These are phyloP conservation scores for Rhincodon typus DNA, from an alignment of 2,797 vertebrate species.

Conservation along the genomic window DNA sequence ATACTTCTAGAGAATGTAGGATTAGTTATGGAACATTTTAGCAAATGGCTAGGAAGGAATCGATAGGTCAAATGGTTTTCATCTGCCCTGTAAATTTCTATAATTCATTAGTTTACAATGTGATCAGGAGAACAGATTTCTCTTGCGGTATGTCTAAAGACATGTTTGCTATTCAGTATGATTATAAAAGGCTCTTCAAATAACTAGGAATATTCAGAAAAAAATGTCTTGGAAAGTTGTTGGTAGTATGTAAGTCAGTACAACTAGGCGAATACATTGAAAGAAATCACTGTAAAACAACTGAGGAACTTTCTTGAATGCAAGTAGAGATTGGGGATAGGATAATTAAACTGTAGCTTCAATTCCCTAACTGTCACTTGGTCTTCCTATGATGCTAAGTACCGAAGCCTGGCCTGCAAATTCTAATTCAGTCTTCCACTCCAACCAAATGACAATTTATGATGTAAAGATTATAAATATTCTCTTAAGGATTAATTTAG, in stretches of 20 bases:
- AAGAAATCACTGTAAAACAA: neutral
- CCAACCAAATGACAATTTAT: neutral
- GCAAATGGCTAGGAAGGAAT: neutral
- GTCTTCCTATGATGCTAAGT: neutral
- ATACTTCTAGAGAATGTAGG: neutral
- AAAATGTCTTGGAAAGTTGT: neutral
- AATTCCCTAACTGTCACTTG: neutral
- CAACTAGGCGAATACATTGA: neutral
- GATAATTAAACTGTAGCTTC: neutral
- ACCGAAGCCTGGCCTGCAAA: neutral
- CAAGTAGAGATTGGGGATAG: neutral
- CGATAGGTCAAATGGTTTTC: neutral
- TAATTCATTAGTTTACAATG: neutral
- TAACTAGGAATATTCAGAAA: neutral
- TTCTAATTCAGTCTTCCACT: neutral
- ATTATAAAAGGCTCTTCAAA: neutral
- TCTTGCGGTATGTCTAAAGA: neutral
- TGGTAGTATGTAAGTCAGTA: neutral
- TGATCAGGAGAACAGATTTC: too few relatives aligned
- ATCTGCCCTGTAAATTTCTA: neutral
- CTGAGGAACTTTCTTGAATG: neutral
- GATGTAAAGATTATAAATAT: neutral
- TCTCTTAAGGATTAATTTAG: constrained; percentile 14
- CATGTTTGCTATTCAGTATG: neutral
- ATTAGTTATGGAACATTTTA: neutral